Conservation (phyloP, 2,797 vertebrate genomes). For the Mus minutoides region DNA sequence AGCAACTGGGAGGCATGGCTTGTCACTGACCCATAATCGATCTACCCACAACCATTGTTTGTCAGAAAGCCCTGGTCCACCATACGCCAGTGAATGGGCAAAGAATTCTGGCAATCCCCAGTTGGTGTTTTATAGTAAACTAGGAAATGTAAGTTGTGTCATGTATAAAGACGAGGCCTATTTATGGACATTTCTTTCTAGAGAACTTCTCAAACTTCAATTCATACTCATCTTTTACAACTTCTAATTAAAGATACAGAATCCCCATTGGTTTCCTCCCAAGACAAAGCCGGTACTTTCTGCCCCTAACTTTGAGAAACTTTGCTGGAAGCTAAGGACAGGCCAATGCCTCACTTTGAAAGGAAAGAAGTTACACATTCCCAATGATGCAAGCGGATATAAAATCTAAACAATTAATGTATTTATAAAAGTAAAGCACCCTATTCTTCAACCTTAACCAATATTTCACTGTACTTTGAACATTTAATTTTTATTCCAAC, state of each 20-base stretch:
- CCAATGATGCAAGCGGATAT: not conserved
- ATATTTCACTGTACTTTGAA: not conserved
- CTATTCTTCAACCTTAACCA: not conserved
- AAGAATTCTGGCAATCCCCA: constrained; percentile 8
- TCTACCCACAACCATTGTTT: not conserved
- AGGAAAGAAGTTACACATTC: not conserved
- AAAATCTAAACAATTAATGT: not conserved
- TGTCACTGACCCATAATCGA: not conserved
- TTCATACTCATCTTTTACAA: not conserved
- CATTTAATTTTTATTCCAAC: constrained; percentile 49
- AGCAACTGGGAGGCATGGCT: fast-evolving
- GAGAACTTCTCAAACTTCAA: constrained; percentile 28
- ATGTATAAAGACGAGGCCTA: not conserved
- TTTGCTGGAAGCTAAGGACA: not conserved
- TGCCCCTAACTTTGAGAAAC: not conserved
- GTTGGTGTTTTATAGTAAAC: not conserved
- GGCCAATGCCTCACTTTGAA: not conserved
- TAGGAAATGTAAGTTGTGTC: not conserved
- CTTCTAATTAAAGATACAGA: not conserved
- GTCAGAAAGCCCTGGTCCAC: not conserved
- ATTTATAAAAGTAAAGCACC: not conserved
- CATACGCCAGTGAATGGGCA: not conserved
- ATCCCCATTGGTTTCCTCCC: not conserved
- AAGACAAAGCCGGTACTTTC: not conserved
- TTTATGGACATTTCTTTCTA: not conserved